Conservation (phyloP, 2,113 vertebrate species). For the Myotis davidii region DNA sequence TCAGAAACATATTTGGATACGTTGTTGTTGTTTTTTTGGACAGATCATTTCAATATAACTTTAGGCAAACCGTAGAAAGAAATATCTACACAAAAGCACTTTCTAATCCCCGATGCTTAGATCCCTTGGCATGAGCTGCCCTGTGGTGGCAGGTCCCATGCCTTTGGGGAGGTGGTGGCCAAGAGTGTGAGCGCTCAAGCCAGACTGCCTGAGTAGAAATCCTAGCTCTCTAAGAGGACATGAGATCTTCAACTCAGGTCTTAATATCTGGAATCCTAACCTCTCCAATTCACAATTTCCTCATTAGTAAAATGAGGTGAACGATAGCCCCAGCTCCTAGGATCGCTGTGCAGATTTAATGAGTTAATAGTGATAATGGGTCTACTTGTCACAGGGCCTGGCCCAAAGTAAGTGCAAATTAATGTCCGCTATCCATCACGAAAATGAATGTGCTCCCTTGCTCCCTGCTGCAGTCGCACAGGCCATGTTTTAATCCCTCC, state of each 20-base stretch:
- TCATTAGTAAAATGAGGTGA: not conserved
- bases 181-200: not conserved
- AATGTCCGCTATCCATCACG: not conserved
- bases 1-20: not conserved
- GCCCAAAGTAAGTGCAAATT: not conserved
- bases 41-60: conserved; percentile 1
- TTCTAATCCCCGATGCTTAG: not conserved
- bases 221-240: not conserved
- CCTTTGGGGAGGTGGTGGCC: not conserved
- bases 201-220: not conserved
- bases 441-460: not conserved
- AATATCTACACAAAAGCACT: not conserved
- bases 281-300: not conserved
- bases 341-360: not conserved
- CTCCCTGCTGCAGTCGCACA: not conserved
- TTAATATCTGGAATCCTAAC: not conserved
- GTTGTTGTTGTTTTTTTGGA: not conserved
- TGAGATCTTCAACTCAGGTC: not conserved
- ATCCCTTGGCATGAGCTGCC: not conserved
- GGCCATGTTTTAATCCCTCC: not conserved
- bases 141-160: not conserved
- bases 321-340: not conserved
- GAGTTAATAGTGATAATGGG: not conserved
- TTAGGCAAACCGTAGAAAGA: not conserved
- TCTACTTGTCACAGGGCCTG: not conserved